These are phyloP conservation scores for Morpho deidamia DNA, from an alignment of 2,888 invertebrate species.

Conservation along the genomic window DNA sequence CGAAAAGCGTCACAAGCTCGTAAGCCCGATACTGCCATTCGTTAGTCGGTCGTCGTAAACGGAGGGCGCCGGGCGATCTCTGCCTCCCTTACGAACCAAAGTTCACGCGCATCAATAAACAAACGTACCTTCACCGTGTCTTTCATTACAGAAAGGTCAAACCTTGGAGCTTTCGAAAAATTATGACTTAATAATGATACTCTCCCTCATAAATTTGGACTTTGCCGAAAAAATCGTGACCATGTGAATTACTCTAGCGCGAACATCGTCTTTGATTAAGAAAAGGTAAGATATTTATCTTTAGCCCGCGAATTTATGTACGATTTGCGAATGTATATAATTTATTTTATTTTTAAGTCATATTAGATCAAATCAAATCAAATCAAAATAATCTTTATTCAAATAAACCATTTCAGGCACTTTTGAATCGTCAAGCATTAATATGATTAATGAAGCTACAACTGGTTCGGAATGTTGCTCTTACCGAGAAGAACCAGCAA, in stretches of 20 bases:
- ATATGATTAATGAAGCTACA: no score
- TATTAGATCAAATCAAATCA: no score
- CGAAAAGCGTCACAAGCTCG: not conserved
- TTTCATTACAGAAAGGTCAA: slow-evolving; percentile 12
- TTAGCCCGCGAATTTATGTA: not conserved
- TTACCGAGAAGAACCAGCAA: no score
- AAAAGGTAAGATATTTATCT: slow-evolving; percentile 2
- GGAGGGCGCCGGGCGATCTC: not conserved
- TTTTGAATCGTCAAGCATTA: no score
- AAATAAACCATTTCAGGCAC: no score
- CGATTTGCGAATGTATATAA: not conserved
- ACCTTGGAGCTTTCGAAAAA: not conserved
- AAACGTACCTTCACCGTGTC: slow-evolving; percentile 10
- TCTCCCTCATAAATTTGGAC: not conserved
- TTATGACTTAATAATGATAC: not conserved
- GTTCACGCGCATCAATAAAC: slow-evolving; percentile 14
- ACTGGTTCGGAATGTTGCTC: no score
- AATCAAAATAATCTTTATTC: no score
- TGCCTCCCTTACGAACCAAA: slow-evolving; percentile 3
- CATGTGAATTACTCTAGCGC: not conserved
- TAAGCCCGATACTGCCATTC: not conserved
- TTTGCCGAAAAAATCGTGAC: not conserved
- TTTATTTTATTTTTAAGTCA: not conserved
- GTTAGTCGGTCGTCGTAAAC: not conserved
- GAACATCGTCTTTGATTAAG: slow-evolving; percentile 2